Percentiles rank a stretch among this genome's conserved stretches.
These are phyloP conservation scores for Mnemiopsis leidyi DNA, from an alignment of 37 sponge, comb jelly and placozoan genomes.

Conservation along the genomic window DNA sequence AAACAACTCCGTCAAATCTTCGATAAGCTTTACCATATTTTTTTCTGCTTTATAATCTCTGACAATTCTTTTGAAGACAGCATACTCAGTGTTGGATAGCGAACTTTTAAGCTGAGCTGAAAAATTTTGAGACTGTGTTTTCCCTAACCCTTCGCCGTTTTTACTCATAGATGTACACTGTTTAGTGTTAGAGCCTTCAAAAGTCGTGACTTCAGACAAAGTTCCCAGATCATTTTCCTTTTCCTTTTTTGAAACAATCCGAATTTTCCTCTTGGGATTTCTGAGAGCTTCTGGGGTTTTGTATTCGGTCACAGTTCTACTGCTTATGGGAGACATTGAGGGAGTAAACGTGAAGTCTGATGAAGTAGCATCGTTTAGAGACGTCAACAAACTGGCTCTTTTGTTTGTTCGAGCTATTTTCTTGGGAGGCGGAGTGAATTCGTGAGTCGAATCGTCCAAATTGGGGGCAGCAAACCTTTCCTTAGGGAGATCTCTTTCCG, in stretches of 20 bases:
- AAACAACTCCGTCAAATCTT: not conserved
- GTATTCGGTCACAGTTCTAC: not conserved
- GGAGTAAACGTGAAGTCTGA: not conserved
- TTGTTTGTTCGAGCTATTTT: not conserved
- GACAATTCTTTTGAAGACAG: not conserved
- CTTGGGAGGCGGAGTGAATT: conserved; percentile 16
- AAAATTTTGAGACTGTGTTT: not conserved
- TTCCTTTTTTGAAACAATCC: not conserved
- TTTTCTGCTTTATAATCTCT: not conserved
- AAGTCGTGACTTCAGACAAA: not conserved
- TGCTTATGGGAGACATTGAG: not conserved
- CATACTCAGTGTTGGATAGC: not conserved
- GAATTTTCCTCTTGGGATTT: conserved; percentile 3
- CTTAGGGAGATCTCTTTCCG: not conserved
- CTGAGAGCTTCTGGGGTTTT: conserved; percentile 52
- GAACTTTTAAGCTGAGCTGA: not conserved
- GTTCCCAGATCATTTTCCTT: not conserved
- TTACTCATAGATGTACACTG: not conserved
- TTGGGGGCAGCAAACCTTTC: not conserved
- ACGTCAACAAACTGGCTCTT: not conserved
- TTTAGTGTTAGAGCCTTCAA: too few species aligned
- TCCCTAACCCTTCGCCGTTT: not conserved
- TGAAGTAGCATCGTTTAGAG: not conserved
- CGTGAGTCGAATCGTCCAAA: not conserved
- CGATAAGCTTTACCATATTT: not conserved